Base-by-base conservation (phyloP, 2,113 vertebrate species). In the Pedionomus torquatus region DNA sequence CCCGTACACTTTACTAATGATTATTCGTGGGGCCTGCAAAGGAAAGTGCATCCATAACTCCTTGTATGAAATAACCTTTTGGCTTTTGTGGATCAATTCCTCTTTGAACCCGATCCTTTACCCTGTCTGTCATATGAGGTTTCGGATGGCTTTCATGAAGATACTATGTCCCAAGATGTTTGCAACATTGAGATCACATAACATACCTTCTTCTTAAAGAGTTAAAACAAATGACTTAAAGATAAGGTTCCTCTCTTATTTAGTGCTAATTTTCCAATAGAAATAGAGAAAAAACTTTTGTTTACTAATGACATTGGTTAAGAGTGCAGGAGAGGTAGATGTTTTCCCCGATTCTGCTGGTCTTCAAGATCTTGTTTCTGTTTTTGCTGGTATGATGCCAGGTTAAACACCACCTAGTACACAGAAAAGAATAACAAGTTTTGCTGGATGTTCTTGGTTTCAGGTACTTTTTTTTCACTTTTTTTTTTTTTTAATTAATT, bases 71-170 rank as follows among this genome's bases (percentile, higher is more conserved):
- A 44, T 65, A 44, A 65, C 63, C 7, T 65, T 65, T 65, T 65
- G 39, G 41, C 63, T 65, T 65, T 65, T 65, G 63, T 65, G 41
- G 63, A 44, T 65, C 41, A 65, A 65, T 65, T 65, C 63, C 9
- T 44, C 63, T 65, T 44, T 44, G 41, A 65, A 65, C 30, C 63
- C 41, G 3, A 31, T 65, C 44, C 63, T 65, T 44, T 65, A 65
- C 41, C 41, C 63, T 65, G 41, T 65, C 28, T 65, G 63, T 33
- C 63, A 65, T 96, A 97, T 97, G 66, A 97, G 89, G 77, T 99
- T 99, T 96, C 97, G 98, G 85, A 98, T 98, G 95, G 98, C 99
- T 88, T 99, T 98, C 46, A 39, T 84, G 72, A 98, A 96, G 89
- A 89, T 98, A 68, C 10, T 98, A 30, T 61, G 78, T 75, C 43